These are phyloP conservation scores for Drosophila stalkeri DNA, from an alignment of 2,888 invertebrate genomes.

Conservation along the genomic window DNA sequence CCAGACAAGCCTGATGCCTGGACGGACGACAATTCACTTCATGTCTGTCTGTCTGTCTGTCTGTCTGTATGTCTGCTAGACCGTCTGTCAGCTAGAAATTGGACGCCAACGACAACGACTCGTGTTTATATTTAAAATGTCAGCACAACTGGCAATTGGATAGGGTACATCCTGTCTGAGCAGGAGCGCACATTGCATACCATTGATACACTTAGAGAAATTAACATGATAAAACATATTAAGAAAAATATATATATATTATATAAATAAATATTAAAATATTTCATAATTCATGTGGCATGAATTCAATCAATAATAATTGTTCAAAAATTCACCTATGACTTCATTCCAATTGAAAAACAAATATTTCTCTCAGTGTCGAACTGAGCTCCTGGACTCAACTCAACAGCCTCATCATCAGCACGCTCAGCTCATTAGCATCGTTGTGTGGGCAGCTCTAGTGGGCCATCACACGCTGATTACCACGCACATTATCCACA, in stretches of 20 bases:
- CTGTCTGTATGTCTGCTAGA: constrained; percentile 20
- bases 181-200: constrained; percentile 11
- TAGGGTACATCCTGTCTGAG: constrained; percentile 63
- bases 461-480: constrained; percentile 59
- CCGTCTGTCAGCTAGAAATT: constrained; percentile 58
- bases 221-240: too few species aligned
- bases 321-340: too few species aligned
- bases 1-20: constrained; percentile 46
- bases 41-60: neutral
- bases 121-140: constrained; percentile 78
- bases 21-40: constrained; percentile 37
- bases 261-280: too few species aligned
- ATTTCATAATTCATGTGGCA: too few species aligned
- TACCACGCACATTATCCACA: constrained; percentile 55
- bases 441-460: constrained; percentile 56
- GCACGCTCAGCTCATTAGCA: constrained; percentile 63
- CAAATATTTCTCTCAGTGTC: neutral
- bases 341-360: too few species aligned
- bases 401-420: constrained; percentile 16
- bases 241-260: too few species aligned
- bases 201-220: constrained; percentile 34
- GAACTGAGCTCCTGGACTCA: constrained; percentile 3
- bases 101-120: constrained; percentile 55
- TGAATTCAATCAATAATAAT: too few species aligned
- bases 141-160: constrained; percentile 68